A percentile compares a stretch with the other conserved stretches of the same genome.
Conservation (phyloP, 2,888 invertebrate genomes). For the Platycnemis pennipes region DNA sequence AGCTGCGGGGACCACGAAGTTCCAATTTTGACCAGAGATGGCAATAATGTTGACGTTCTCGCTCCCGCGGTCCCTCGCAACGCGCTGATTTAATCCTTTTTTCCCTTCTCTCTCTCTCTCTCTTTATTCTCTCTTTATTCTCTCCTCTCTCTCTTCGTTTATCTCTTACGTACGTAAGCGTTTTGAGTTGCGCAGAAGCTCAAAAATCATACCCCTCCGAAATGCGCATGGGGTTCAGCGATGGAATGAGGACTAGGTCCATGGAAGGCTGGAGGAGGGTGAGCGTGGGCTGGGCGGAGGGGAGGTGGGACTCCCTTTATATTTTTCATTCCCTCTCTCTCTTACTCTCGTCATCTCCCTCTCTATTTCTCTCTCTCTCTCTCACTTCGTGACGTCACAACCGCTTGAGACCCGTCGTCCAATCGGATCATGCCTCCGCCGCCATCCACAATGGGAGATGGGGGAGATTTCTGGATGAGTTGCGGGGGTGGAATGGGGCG, state of each 20-base stretch:
- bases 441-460: slow-evolving; percentile 58
- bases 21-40: slow-evolving; percentile 52
- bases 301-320: neutral
- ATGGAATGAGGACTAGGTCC: neutral
- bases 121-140: slow-evolving; percentile 10
- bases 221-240: slow-evolving; percentile 26
- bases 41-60: slow-evolving; percentile 61
- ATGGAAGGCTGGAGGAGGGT: neutral
- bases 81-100: slow-evolving; percentile 66
- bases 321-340: slow-evolving; percentile 32
- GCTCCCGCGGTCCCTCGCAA: slow-evolving; percentile 4
- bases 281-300: neutral
- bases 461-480: slow-evolving; percentile 11
- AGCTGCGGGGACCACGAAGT: slow-evolving; percentile 31
- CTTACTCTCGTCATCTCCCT: neutral
- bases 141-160: slow-evolving; percentile 25
- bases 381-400: slow-evolving; percentile 60
- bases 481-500: slow-evolving; percentile 61
- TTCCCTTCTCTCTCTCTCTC: neutral
- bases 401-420: slow-evolving; percentile 65
- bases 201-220: slow-evolving; percentile 63
- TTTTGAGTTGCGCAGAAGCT: slow-evolving; percentile 68
- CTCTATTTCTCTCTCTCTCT: neutral
- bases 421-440: slow-evolving; percentile 65
- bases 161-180: slow-evolving; percentile 63